A percentile compares a stretch with the other conserved stretches of the same genome.
phyloP scores from a whole-genome alignment of 2,888 invertebrate species.

The Acanthosepion esculentum region DNA sequence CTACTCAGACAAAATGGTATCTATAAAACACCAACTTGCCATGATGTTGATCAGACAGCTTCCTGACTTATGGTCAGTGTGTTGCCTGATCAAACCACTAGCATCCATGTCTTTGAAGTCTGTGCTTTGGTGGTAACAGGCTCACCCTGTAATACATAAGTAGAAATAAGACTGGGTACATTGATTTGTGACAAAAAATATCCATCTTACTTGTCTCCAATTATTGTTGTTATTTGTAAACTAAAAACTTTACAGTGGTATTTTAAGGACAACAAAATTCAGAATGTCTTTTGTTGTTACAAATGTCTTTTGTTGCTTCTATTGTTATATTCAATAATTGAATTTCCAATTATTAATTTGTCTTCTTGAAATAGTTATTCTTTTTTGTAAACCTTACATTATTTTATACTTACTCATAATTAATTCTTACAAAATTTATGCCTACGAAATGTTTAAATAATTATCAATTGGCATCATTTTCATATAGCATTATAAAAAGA shows the following conservation, averaged over 20 bases:
- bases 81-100: slow-evolving; percentile 38
- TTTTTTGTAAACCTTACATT: not conserved
- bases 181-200: not conserved
- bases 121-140: slow-evolving; percentile 35
- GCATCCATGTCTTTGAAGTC: slow-evolving; percentile 40
- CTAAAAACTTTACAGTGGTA: no score
- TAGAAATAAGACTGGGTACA: slow-evolving; percentile 9
- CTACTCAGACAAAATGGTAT: slow-evolving; percentile 67
- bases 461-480: not conserved
- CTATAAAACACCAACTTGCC: slow-evolving; percentile 38
- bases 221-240: no score
- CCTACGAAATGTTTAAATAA: not conserved
- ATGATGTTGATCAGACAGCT: slow-evolving; percentile 25
- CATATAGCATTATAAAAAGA: no score
- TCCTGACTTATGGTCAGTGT: not conserved
- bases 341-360: not conserved
- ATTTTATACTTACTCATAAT: not conserved
- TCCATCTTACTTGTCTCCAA: no score
- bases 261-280: not conserved
- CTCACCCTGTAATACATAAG: not conserved
- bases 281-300: not conserved
- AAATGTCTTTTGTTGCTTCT: not conserved
- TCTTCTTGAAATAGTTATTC: not conserved
- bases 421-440: not conserved
- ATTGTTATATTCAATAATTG: not conserved